Evolutionary conservation across 1,140 invertebrate genomes (phyloP).

Genomic region (Pseudomyrmex sp.): DNA sequence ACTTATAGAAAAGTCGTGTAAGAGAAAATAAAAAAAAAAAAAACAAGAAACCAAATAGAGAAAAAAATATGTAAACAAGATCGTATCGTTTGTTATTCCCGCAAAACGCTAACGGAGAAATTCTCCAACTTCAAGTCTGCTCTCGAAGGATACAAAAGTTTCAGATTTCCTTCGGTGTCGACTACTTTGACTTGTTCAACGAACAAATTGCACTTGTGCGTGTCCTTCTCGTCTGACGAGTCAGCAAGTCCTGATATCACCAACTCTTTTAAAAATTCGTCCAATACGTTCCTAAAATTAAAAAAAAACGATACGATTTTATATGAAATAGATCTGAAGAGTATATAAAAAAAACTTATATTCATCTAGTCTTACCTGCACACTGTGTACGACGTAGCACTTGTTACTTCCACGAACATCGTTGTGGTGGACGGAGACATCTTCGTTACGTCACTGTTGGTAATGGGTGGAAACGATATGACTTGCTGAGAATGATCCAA

Average conservation of each 20-base stretch:
- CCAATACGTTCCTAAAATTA: constrained; percentile 86
- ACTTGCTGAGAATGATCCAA: constrained; percentile 87
- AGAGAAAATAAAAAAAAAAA: no score
- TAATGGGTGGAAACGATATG: constrained; percentile 94
- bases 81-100: constrained; percentile 69
- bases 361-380: constrained; percentile 86
- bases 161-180: constrained; percentile 89
- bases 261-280: constrained; percentile 88
- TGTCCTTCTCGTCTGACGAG: constrained; percentile 67
- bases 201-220: constrained; percentile 78
- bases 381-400: constrained; percentile 87
- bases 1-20: no score
- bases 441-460: constrained; percentile 92
- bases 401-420: constrained; percentile 93
- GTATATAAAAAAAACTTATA: constrained; percentile 5
- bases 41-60: background rate
- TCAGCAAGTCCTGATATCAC: constrained; percentile 86
- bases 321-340: constrained; percentile 19
- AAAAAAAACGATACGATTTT: background rate
- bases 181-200: constrained; percentile 90
- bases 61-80: background rate
- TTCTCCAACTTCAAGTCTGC: constrained; percentile 88
- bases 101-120: constrained; percentile 77
- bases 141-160: constrained; percentile 91
- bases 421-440: constrained; percentile 88